Base-by-base conservation (phyloP, 64 coral and sea anemone genomes). In the Catalaphyllia jardinei region DNA sequence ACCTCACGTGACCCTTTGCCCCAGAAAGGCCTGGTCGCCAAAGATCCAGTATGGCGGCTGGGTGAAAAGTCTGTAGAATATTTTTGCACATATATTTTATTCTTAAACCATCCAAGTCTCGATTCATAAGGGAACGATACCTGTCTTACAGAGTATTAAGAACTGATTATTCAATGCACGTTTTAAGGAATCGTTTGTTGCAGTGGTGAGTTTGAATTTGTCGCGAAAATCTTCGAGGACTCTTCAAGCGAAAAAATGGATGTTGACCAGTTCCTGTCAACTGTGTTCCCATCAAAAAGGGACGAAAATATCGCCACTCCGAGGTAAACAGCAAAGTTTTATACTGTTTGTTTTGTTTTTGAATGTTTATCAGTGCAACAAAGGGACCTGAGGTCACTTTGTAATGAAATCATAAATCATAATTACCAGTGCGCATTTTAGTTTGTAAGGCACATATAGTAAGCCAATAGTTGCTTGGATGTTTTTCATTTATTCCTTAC, bases 291-390 rank as follows among this genome's bases (percentile, higher is more conserved):
- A 33, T 83, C 90, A 1, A 80, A 80, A 28, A 77, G 75, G 13
- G 75, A 87, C 24, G 90, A 92, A 67, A 73, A 92, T 72, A 86
- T 92, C 35, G 90, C 90, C 0, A 92, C 90, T 11, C 90, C 90
- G 19, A 87, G 89, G 90, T 92, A 79, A 35, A 6, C 18, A 20
- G 33, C 14, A 24, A 31, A 35, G 2, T 29, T 79, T 60, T 31
- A 31, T 78, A 33, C 4, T 10, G 27, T 5, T 82, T 20, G 6
- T 8, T 82, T 24, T 27, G 17, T 60, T 60, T 57, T 11, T 57
- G 54, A 57, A 14, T 57, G 54, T 57, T 57, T 57, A 57, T 57
- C 10, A 12, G 54, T 57, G 54, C 54, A 57, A 57, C 54, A 12
- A 13, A 57, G 15, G 54, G 54, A 57, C 15, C 1, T 16, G 11